Base-by-base conservation (phyloP, 1,140 invertebrate species). In the Araneus ventricosus region DNA sequence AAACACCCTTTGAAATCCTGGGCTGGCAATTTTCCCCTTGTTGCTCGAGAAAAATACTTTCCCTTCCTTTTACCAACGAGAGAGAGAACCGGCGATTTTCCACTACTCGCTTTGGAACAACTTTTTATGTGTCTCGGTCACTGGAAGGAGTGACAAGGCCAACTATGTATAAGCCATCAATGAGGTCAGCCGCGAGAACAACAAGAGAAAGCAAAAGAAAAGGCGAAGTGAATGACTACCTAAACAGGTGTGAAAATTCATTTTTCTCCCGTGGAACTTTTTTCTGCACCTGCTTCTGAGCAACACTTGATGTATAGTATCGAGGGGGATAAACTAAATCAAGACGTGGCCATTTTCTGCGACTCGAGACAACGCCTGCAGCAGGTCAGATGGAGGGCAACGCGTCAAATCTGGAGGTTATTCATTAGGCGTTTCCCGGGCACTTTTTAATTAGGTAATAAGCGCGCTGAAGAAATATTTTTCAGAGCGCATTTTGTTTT, bases 391-490 rank as follows among this genome's bases (percentile, higher is more conserved):
- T 34, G 24, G 79, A 84, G 41, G 79, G 63, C 75, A 39, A 14
- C 24, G 27, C 37, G 27, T 61, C 70, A 45, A 52, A 59, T 41
- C 30, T 34, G 79, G 75, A 79, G 79, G 87, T 88, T 88, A 70
- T 88, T 67, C 63, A 70, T 84, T 82, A 91, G 89, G 89, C 89
- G 89, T 91, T 37, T 82, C 89, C 89, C 75, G 6, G 24, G 52
- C 45, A 57, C 30, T 82, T 84, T 84, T 84, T 91, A 91, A 91
- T 91, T 84, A 67, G 89, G 89, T 84, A 91, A 91, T 91, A 84
- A 59, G 89, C 57, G 30, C 89, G 37, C 30, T 37, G 30, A 75
- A 75, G 70, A 75, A 75, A 75, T 75, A 75, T 75, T 75, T 75
- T 30, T 75, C 30, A 20, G 70, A 8, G 30, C 6, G 34, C 37